Conservation (phyloP, 2,888 invertebrate species). For the Pterobdella sp. region DNA sequence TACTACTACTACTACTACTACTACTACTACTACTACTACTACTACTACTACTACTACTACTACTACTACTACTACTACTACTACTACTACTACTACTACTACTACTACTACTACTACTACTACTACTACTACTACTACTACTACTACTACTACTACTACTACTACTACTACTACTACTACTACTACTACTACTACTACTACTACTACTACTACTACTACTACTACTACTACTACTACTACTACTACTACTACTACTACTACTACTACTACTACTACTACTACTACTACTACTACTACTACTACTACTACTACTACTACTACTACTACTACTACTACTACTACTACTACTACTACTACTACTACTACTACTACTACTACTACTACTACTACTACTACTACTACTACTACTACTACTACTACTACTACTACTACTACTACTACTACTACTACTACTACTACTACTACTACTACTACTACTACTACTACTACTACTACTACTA, state of each 20-base stretch:
- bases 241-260: constrained; percentile 8
- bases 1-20: constrained; percentile 8
- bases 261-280: constrained; percentile 8
- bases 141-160: constrained; percentile 8
- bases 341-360: constrained; percentile 8
- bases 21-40: constrained; percentile 8
- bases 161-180: constrained; percentile 8
- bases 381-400: constrained; percentile 8
- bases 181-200: constrained; percentile 8
- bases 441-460: constrained; percentile 9
- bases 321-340: constrained; percentile 8
- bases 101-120: constrained; percentile 8
- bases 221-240: constrained; percentile 8
- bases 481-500: constrained; percentile 8
- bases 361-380: constrained; percentile 8
- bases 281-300: constrained; percentile 8
- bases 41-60: constrained; percentile 8
- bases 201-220: constrained; percentile 8
- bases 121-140: constrained; percentile 8
- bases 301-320: constrained; percentile 8
- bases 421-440: constrained; percentile 8
- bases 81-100: constrained; percentile 8
- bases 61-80: constrained; percentile 8
- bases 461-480: constrained; percentile 9
- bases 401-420: constrained; percentile 8